phyloP scores from a whole-genome alignment of 2,888 invertebrate genomes.

The Epirrita christyi region DNA sequence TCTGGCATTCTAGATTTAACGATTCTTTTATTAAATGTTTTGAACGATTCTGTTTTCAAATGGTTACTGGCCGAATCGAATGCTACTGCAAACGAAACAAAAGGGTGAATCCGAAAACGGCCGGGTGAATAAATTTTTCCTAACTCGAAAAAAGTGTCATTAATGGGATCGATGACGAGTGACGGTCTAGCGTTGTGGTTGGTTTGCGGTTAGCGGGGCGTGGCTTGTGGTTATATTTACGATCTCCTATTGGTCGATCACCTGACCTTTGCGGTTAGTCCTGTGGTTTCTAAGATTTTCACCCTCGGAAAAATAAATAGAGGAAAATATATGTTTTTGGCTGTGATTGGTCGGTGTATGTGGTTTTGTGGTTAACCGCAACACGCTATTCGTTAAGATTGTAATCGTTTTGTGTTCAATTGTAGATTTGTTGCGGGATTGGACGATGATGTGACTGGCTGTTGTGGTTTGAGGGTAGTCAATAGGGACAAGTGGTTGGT shows the following conservation, averaged over 20 bases:
- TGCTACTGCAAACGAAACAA: slow-evolving; percentile 1
- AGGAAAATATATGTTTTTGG: slow-evolving; percentile 72
- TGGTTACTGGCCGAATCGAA: slow-evolving; percentile 4
- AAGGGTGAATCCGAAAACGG: slow-evolving; percentile 20
- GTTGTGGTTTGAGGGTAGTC: slow-evolving; percentile 37
- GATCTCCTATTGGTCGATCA: slow-evolving; percentile 85
- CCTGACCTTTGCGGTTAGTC: slow-evolving; percentile 84
- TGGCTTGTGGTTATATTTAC: slow-evolving; percentile 86
- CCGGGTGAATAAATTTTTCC: slow-evolving; percentile 40
- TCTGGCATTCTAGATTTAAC: slow-evolving; percentile 10
- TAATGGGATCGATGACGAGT: slow-evolving; percentile 73
- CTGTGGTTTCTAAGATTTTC: slow-evolving; percentile 87
- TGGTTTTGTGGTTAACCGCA: slow-evolving; percentile 82
- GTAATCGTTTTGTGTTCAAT: slow-evolving; percentile 67
- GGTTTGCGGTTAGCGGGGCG: slow-evolving; percentile 88
- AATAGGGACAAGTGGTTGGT: slow-evolving; percentile 20
- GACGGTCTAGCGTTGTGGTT: slow-evolving; percentile 84
- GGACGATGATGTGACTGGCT: slow-evolving; percentile 42
- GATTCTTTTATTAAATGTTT: neutral
- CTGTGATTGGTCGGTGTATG: slow-evolving; percentile 72
- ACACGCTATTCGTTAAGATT: slow-evolving; percentile 80
- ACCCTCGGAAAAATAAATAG: slow-evolving; percentile 81
- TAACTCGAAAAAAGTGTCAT: slow-evolving; percentile 60
- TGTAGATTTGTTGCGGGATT: slow-evolving; percentile 70
- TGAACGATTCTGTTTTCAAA: slow-evolving; percentile 20